Evolutionary conservation across 2,797 vertebrate species (phyloP), one percentile per base, ranked within the genome.

Genomic region (Alcedo quadribrachys): DNA sequence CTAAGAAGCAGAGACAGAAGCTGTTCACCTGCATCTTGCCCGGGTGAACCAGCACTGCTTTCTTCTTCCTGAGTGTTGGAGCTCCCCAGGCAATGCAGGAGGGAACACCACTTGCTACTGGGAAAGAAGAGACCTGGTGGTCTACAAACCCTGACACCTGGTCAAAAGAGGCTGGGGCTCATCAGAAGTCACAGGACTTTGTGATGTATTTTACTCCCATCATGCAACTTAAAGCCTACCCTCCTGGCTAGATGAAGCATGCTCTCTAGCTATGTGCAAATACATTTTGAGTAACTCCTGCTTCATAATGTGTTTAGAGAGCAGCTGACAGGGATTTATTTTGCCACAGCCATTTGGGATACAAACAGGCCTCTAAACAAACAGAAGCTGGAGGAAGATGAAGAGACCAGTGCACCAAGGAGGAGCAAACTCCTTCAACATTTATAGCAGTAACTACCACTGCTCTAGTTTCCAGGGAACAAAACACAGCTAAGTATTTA

Each of bases 91-190:
- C 45, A n/a, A 15, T 0, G 15, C 25, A 53, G 57, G 30, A n/a
- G 15, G 42, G 24, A 68, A 25, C 50, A 10, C 16, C 1, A 4
- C 17, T 20, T 30, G 28, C 35, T 22, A 8, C 19, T 0, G 2
- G 10, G 48, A 20, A 21, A 50, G 61, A 15, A 43, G 75, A 51
- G 17, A 75, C 24, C n/a, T n/a, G 2, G 6, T 37, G n/a, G 19
- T 37, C 48, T 37, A 15, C 43, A 45, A 30, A 22, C 35, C n/a
- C 12, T 9, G 17, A 12, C 11, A 12, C 15, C 28, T 9, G 11
- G 15, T 9, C 33, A 67, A 33, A 66, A 54, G 40, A 40, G 8
- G 11, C 8, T 11, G 14, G 17, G 22, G 50, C 43, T 69, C 25
- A 8, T 0, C 50, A 2, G 12, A 74, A 50, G 15, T 33, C 69